Evolutionary conservation across 2,888 invertebrate species (phyloP).

Genomic region (Odontomyia ornata): DNA sequence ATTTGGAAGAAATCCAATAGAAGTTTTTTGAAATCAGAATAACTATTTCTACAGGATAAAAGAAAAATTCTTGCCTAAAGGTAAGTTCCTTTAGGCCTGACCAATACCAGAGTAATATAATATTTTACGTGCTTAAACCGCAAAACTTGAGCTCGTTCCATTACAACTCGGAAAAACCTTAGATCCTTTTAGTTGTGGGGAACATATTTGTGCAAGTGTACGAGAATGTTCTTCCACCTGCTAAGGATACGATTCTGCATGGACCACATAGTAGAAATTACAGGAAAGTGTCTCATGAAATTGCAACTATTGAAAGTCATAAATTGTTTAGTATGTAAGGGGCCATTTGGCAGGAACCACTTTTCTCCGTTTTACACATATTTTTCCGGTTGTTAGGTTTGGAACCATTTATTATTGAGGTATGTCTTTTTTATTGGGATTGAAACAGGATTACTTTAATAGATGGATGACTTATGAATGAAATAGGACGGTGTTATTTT

Average conservation of each 20-base stretch:
- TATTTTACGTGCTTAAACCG: no score
- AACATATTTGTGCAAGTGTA: neutral
- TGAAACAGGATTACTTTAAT: no score
- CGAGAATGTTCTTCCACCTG: neutral
- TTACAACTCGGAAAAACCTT: neutral
- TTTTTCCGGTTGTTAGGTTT: slow-evolving; percentile 21
- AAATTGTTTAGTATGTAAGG: slow-evolving; percentile 26
- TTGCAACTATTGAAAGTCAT: slow-evolving; percentile 23
- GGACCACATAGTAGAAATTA: neutral
- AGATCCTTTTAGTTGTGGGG: neutral
- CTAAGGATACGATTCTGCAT: neutral
- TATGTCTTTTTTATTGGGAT: no score
- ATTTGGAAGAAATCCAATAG: no score
- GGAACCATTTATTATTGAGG: neutral
- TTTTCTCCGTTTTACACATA: slow-evolving; percentile 9
- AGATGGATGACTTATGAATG: no score
- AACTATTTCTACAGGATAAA: no score
- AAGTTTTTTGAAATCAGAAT: no score
- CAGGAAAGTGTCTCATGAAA: slow-evolving; percentile 6
- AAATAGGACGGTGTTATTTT: no score
- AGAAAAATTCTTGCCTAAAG: no score
- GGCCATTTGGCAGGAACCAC: slow-evolving; percentile 17
- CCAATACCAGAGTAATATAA: no score
- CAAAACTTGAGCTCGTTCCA: neutral
- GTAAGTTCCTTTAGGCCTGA: no score